These are phyloP conservation scores for Ciconia boyciana DNA, from an alignment of 2,113 vertebrate genomes.

Conservation along the genomic window DNA sequence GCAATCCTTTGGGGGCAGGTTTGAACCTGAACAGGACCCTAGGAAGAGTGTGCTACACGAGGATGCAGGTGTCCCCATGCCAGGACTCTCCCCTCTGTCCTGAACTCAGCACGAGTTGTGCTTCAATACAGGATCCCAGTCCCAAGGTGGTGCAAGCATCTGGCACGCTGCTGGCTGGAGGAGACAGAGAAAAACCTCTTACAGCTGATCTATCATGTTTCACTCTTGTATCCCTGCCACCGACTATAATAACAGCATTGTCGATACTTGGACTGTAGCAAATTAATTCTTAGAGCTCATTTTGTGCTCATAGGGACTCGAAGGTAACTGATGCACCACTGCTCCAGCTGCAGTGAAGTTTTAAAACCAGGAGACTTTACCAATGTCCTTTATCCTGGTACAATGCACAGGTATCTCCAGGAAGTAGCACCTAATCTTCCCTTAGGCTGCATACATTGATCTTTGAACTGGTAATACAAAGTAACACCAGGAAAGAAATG, in stretches of 20 bases:
- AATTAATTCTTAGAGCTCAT: not conserved
- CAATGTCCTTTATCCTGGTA: not conserved
- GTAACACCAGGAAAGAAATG: not conserved
- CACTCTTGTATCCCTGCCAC: not conserved
- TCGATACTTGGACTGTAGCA: not conserved
- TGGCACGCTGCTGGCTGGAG: not conserved
- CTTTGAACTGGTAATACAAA: not conserved
- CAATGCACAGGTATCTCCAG: not conserved
- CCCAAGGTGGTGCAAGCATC: not conserved
- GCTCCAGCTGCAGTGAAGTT: not conserved
- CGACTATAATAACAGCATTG: not conserved
- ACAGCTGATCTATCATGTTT: not conserved
- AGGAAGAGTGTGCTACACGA: accelerated
- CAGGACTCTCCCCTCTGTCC: not conserved
- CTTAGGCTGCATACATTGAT: not conserved
- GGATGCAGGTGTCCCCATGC: not conserved
- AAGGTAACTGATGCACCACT: not conserved
- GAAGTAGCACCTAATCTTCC: not conserved
- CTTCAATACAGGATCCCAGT: not conserved
- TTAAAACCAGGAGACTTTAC: not conserved
- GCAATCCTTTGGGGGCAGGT: not conserved
- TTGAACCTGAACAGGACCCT: not conserved
- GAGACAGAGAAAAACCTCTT: not conserved
- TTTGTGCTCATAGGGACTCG: not conserved
- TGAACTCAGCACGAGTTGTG: not conserved